Base-by-base conservation (phyloP, 2,888 invertebrate species). In the Gymnoscelis rufifasciata region DNA sequence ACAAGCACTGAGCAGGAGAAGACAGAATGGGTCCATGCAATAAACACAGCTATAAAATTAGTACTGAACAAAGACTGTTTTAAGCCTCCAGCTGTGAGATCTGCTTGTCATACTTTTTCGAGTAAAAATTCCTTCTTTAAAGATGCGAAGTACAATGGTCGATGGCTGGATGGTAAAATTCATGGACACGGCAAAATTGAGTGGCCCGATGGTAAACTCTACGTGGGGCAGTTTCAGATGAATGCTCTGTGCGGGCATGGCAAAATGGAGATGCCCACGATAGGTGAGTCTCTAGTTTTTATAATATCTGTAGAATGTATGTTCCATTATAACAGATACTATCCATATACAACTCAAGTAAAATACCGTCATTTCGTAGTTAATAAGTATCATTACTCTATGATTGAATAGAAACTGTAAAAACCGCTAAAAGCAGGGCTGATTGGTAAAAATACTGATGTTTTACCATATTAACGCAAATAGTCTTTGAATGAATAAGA, bases 121-220 rank as follows among this genome's bases (percentile, higher is more conserved):
- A 86, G 74, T 41, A 95, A 94, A 71, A 92, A 90, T 69, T 74
- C 90, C 0, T 90, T 90, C 62, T 95, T 91, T 65, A 93, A 94
- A 71, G 94, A 93, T 59, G 94, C 95, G 0, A 93, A 91, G 54
- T 97, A 96, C 61, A 90, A 88, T 41, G 97, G 95, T 0, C 89
- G 93, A 46, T 97, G 97, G 97, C 75, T 92, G 49, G 93, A 92
- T 67, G 96, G 95, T 0, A 93, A 95, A 68, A 89, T 96, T 65
- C 95, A 97, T 71, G 97, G 97, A 0, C 89, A 90, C 68, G 96
- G 97, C 3, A 93, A 93, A 71, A 75, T 97, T 48, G 93, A 93
- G 65, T 97, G 95, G 94, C 88, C 91, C 0, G 95, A 96, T 78
- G 95, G 95, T 0, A 92, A 92, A 63, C 84, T 90, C 43, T 97